Evolutionary conservation across 2,113 vertebrate genomes (phyloP).

Genomic region (Vireo altiloquus): DNA sequence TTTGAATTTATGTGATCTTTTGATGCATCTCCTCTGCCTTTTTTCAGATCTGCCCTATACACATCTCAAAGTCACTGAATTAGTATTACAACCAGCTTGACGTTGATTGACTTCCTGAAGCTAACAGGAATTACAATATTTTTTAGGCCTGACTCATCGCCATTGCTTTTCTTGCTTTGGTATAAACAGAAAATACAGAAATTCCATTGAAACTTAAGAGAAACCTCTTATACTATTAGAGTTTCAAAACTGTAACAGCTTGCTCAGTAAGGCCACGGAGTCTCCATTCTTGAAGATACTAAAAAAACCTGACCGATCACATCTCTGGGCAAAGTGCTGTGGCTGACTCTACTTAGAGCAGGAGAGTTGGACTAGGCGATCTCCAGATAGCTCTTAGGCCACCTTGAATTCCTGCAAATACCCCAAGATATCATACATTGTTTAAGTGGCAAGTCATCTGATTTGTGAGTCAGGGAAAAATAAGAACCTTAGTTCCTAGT

Average conservation of each 20-base stretch:
- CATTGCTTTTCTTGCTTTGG: neutral
- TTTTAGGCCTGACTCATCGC: neutral
- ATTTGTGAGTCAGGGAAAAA: neutral
- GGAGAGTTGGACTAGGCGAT: neutral
- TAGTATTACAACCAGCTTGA: neutral
- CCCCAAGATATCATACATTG: neutral
- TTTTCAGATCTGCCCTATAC: neutral
- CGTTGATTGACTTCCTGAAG: conserved; percentile 1
- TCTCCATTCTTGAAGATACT: neutral
- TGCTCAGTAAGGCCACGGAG: neutral
- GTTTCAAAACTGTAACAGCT: neutral
- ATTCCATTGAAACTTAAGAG: neutral
- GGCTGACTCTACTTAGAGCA: neutral
- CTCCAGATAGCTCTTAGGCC: neutral
- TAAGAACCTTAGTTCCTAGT: neutral
- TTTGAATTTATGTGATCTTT: neutral
- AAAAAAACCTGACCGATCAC: neutral
- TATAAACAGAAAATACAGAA: neutral
- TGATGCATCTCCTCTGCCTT: neutral
- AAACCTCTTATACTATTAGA: neutral
- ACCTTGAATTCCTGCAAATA: neutral
- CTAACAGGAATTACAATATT: neutral
- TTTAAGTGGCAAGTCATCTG: neutral
- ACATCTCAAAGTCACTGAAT: neutral
- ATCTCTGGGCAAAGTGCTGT: neutral